These are phyloP conservation scores for Andrena marginata DNA, from an alignment of 2,888 invertebrate genomes.

Conservation along the genomic window DNA sequence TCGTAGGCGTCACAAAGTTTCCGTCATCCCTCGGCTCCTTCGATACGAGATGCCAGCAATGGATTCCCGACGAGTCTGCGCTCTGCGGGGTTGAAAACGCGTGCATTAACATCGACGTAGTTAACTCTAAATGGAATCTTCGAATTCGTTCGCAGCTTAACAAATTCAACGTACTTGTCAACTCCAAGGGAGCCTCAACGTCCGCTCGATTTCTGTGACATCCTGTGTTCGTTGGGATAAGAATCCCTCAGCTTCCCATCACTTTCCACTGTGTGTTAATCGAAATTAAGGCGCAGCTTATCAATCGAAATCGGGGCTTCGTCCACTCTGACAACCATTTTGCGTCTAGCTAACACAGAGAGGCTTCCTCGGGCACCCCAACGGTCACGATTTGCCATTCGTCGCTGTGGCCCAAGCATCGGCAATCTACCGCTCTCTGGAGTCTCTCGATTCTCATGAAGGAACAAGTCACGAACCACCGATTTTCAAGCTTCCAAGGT, in stretches of 20 bases:
- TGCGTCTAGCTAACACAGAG: background rate
- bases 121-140: background rate
- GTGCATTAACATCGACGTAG: constrained; percentile 40
- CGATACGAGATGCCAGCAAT: constrained; percentile 41
- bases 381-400: background rate
- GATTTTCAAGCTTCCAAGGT: background rate
- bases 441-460: background rate
- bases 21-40: constrained; percentile 30
- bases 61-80: constrained; percentile 56
- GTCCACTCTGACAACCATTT: constrained; percentile 7
- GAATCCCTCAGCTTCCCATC: background rate
- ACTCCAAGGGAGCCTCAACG: no score
- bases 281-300: background rate
- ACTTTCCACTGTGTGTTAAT: constrained; percentile 13
- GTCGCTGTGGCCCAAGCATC: background rate
- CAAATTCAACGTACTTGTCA: background rate
- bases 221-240: background rate
- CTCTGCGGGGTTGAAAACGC: constrained; percentile 53
- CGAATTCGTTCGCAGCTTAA: background rate
- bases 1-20: constrained; percentile 15
- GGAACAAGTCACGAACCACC: background rate
- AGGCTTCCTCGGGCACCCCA: background rate
- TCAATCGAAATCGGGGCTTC: background rate
- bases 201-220: background rate
- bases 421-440: background rate